A percentile compares a stretch with the other conserved stretches of the same genome.
Evolutionary conservation across 2,113 vertebrate genomes (phyloP).

Genomic region (Proteles cristata): DNA sequence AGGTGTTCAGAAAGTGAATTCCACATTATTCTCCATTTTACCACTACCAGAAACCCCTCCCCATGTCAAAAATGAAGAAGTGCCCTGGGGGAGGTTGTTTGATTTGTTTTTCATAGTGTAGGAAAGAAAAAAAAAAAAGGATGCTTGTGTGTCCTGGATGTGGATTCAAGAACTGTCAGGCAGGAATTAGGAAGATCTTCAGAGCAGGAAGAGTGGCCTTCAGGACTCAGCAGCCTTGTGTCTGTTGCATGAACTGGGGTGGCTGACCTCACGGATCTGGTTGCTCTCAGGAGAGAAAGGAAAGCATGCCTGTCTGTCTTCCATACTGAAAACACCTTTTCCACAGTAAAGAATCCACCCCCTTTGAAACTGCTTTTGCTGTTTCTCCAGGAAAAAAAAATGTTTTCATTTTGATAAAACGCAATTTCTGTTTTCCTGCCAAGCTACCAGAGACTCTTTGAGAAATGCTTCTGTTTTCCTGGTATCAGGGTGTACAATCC

Average conservation of each 20-base stretch:
- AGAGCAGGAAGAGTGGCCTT: neutral
- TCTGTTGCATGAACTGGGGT: neutral
- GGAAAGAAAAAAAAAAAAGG: too few relatives aligned
- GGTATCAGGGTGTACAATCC: conserved; percentile 27
- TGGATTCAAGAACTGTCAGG: neutral
- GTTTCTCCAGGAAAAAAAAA: neutral
- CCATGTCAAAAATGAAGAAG: neutral
- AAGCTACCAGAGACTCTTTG: neutral
- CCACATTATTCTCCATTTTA: neutral
- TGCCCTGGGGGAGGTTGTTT: neutral
- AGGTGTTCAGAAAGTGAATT: neutral
- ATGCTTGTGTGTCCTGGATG: too few relatives aligned
- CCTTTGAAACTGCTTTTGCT: conserved; percentile 24
- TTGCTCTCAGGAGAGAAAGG: neutral
- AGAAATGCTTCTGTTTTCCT: neutral
- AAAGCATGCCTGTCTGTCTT: neutral
- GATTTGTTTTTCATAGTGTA: neutral
- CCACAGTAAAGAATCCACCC: neutral
- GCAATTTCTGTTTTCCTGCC: conserved; percentile 43
- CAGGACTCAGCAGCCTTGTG: rapidly evolving
- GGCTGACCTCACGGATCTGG: neutral
- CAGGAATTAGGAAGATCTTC: neutral
- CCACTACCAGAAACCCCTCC: neutral
- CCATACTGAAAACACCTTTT: neutral
- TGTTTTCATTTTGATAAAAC: conserved; percentile 42